phyloP scores from a whole-genome alignment of 1,140 invertebrate genomes.

The Conus betulinus region DNA sequence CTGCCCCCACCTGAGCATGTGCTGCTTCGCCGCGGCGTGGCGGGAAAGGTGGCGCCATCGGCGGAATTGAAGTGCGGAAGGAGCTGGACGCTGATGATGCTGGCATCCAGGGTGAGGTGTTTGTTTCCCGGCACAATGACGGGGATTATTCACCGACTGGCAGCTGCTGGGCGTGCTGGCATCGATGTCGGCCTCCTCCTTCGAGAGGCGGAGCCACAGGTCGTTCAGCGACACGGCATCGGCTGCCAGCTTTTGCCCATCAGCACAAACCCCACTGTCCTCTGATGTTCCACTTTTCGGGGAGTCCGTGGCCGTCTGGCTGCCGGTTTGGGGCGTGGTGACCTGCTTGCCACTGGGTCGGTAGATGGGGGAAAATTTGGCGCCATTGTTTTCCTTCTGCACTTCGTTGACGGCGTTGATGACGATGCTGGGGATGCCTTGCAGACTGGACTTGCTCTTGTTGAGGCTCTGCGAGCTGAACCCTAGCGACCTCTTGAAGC shows the following conservation, averaged over 20 bases:
- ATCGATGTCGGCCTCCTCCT: neutral
- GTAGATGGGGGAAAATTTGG: constrained; percentile 40
- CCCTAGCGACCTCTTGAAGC: constrained; percentile 65
- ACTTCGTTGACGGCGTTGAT: constrained; percentile 44
- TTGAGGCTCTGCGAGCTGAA: constrained; percentile 66
- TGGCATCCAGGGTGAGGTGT: constrained; percentile 33
- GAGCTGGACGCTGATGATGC: constrained; percentile 53
- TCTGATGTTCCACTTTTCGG: constrained; percentile 30
- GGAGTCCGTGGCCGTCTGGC: constrained; percentile 18
- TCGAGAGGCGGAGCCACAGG: constrained; percentile 30
- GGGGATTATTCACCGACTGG: constrained; percentile 34
- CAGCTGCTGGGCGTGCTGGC: neutral
- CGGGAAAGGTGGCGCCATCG: constrained; percentile 24
- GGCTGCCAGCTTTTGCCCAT: constrained; percentile 11
- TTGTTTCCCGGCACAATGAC: constrained; percentile 7
- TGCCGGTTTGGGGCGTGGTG: constrained; percentile 22
- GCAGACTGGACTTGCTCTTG: constrained; percentile 64
- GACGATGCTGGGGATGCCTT: constrained; percentile 49
- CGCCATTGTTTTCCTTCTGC: constrained; percentile 36
- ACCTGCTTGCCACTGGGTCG: constrained; percentile 17
- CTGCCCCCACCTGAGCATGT: constrained; percentile 29
- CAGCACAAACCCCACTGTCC: constrained; percentile 12
- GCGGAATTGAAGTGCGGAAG: constrained; percentile 36
- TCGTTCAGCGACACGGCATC: constrained; percentile 30
- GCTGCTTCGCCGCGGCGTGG: constrained; percentile 27